Percentiles rank a stretch among this genome's conserved stretches.
phyloP scores from a whole-genome alignment of 2,888 invertebrate species.

The Diarsia dahlii region DNA sequence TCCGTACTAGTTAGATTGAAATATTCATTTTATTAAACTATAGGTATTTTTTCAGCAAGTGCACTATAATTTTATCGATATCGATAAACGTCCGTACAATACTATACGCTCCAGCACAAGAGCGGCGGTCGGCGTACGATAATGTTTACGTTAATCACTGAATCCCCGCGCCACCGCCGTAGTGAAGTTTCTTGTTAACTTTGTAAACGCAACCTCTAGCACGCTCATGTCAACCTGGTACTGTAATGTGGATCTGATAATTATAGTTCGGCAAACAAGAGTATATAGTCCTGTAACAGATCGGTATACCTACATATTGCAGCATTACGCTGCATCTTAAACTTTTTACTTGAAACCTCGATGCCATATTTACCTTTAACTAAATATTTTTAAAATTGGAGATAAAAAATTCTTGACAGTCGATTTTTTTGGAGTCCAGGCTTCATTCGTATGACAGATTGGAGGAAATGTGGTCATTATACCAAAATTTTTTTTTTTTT shows the following conservation, averaged over 20 bases:
- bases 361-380: too few relatives aligned
- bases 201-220: conserved; percentile 59
- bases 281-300: too few relatives aligned
- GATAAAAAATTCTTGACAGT: too few relatives aligned
- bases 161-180: conserved; percentile 71
- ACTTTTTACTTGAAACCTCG: too few relatives aligned
- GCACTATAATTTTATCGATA: not conserved
- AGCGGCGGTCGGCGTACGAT: conserved; percentile 66
- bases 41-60: not conserved
- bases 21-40: not conserved
- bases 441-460: too few relatives aligned
- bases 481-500: too few relatives aligned
- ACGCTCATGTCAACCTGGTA: conserved; percentile 53
- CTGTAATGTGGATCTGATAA: conserved; percentile 24
- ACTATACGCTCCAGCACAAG: conserved; percentile 39
- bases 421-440: too few relatives aligned
- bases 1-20: not conserved
- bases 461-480: too few relatives aligned
- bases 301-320: too few relatives aligned
- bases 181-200: conserved; percentile 77
- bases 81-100: conserved; percentile 6
- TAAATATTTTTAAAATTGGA: too few relatives aligned
- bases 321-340: too few relatives aligned
- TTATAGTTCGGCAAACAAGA: not conserved
- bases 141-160: conserved; percentile 78